These are phyloP conservation scores for Vipera ursinii DNA, from an alignment of 2,797 vertebrate species.

Conservation along the genomic window DNA sequence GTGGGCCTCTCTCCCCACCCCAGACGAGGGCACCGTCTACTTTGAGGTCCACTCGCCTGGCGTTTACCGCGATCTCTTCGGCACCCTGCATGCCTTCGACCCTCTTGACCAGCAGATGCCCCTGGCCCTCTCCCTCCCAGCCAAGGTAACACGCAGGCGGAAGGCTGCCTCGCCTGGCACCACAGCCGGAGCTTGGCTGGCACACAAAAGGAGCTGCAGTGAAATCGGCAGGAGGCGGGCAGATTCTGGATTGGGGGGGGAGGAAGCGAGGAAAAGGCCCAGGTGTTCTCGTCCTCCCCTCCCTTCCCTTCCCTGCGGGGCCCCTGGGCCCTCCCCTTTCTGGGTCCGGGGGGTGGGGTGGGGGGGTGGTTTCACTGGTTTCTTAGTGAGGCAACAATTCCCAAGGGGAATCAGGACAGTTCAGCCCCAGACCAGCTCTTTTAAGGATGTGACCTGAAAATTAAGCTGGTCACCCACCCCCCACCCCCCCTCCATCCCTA, in stretches of 20 bases:
- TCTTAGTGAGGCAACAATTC: background rate
- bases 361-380: too few species aligned
- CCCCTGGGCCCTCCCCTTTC: background rate
- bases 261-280: background rate
- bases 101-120: conserved; percentile 66
- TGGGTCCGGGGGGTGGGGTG: too few species aligned
- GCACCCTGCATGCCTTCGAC: conserved; percentile 67
- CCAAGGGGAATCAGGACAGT: too few species aligned
- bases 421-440: background rate
- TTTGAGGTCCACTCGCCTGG: conserved; percentile 67
- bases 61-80: conserved; percentile 68
- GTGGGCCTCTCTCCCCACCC: background rate
- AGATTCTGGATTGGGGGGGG: background rate
- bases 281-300: accelerated
- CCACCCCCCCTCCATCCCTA: background rate
- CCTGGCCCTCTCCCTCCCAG: conserved; percentile 62
- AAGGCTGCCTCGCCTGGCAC: background rate
- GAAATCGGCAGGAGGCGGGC: background rate
- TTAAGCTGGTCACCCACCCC: background rate
- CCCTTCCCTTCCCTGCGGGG: accelerated
- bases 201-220: background rate
- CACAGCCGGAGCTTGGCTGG: background rate
- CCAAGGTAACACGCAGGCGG: conserved; percentile 56
- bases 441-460: background rate
- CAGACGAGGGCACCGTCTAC: conserved; percentile 67